phyloP scores from a whole-genome alignment of 2,797 vertebrate genomes.

The Enoplosus armatus region DNA sequence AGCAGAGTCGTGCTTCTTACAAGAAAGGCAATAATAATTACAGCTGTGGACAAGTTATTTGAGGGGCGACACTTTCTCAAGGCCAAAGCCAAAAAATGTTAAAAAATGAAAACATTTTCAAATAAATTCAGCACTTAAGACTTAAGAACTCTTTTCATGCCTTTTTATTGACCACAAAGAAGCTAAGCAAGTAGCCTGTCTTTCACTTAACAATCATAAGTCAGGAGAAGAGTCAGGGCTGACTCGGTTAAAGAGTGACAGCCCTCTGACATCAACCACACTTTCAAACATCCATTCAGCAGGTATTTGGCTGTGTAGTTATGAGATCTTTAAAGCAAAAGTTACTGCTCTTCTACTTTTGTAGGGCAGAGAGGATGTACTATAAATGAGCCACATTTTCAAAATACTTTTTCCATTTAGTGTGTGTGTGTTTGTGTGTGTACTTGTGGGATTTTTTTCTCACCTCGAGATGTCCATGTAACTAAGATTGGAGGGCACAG shows the following conservation, averaged over 20 bases:
- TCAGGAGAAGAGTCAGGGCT: constrained; percentile 10
- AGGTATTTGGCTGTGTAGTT: neutral
- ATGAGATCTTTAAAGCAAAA: constrained; percentile 3
- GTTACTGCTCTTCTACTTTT: neutral
- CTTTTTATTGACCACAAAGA: constrained; percentile 3
- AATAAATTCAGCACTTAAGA: constrained; percentile 7
- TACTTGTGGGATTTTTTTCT: constrained; percentile 59
- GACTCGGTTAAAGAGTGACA: constrained; percentile 40
- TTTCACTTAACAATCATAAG: constrained; percentile 4
- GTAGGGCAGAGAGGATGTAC: neutral
- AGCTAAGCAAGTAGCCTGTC: neutral
- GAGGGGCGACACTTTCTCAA: neutral
- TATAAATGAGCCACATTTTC: constrained; percentile 17
- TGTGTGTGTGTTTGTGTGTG: constrained; percentile 1
- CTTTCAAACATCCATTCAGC: neutral
- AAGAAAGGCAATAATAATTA: neutral
- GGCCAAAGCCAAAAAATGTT: neutral
- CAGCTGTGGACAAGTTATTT: neutral
- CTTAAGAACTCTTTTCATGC: neutral
- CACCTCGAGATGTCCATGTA: constrained; percentile 98
- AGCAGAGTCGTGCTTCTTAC: neutral
- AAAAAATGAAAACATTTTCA: neutral
- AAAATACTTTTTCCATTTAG: constrained; percentile 16
- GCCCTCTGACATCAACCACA: neutral
- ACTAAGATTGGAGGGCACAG: constrained; percentile 91